phyloP scores from a whole-genome alignment of 2,113 vertebrate genomes.

The Pterocles orientalis region DNA sequence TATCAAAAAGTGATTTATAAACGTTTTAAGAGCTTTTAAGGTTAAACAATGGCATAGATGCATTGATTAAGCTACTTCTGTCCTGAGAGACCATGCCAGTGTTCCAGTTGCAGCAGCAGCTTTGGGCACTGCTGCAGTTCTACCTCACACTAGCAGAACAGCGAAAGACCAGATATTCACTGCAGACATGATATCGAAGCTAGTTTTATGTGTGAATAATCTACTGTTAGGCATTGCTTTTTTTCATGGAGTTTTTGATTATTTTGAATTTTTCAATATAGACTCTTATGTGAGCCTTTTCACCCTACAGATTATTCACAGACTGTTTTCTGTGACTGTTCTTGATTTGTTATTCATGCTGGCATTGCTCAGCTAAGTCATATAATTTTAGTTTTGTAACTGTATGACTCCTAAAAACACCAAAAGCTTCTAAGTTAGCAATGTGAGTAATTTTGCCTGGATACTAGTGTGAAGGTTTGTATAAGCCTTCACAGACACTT shows the following conservation, averaged over 20 bases:
- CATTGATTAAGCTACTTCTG: background rate
- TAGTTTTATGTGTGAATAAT: background rate
- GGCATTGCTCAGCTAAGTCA: background rate
- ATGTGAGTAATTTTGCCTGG: background rate
- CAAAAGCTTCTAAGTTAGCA: background rate
- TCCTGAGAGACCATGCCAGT: background rate
- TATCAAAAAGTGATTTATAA: background rate
- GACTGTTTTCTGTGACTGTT: background rate
- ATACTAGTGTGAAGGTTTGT: background rate
- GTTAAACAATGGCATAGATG: background rate
- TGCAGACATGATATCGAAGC: background rate
- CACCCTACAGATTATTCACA: background rate
- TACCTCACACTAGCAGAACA: background rate
- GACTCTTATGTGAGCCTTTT: background rate
- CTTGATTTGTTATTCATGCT: background rate
- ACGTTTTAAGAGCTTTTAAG: background rate
- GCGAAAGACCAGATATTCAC: background rate
- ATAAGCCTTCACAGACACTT: background rate
- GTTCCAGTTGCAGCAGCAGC: background rate
- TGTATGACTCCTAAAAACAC: background rate
- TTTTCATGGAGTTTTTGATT: background rate
- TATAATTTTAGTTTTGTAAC: background rate
- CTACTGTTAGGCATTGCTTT: background rate
- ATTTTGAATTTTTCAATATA: background rate
- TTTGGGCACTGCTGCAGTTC: background rate